Evolutionary conservation across 2,888 invertebrate genomes (phyloP), one percentile per base, ranked within the genome.

Genomic region (Anthophora plumipes): DNA sequence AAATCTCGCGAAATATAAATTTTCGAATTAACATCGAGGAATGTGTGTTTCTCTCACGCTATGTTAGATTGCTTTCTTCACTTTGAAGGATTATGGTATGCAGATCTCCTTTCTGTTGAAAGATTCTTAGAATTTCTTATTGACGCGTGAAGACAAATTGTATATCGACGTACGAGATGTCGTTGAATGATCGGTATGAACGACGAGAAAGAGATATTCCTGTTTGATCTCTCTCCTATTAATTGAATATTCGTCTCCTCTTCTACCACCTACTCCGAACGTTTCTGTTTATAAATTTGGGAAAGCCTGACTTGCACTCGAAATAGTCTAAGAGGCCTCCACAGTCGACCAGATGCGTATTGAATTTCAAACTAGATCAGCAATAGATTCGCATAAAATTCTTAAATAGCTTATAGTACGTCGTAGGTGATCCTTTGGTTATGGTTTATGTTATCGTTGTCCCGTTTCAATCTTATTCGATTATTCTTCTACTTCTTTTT

Each of bases 231-330:
- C 88, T 77, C 77, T 78, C 74, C 81, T 88, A 92, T 92, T 91
- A 91, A 93, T 92, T 90, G 87, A 85, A 76, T 85, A 85, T 79
- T 85, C 87, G 81, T 86, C 88, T 2, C 43, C 83, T 86, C 43
- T 57, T 72, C 79, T 77, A 85, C 89, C 90, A 88, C 89, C 89
- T 88, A 89, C 89, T 85, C 86, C 67, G 75, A 73, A 79, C 72
- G 82, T 80, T 86, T 86, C 89, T 86, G 90, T 89, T 91, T 92
- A 91, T 92, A 92, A 92, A 92, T 92, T 92, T 90, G 91, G 88
- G 91, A 89, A 92, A 92, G 89, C 90, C 85, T 85, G 85, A 89
- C 85, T 87, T 85, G 88, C 79, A 90, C 91, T 92, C 85, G 89
- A 92, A 92, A 92, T 92, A 92, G 92, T 91, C 84, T 86, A 86